These are phyloP conservation scores for Drosophila vallismaia DNA, from an alignment of 2,888 invertebrate species.

Conservation along the genomic window DNA sequence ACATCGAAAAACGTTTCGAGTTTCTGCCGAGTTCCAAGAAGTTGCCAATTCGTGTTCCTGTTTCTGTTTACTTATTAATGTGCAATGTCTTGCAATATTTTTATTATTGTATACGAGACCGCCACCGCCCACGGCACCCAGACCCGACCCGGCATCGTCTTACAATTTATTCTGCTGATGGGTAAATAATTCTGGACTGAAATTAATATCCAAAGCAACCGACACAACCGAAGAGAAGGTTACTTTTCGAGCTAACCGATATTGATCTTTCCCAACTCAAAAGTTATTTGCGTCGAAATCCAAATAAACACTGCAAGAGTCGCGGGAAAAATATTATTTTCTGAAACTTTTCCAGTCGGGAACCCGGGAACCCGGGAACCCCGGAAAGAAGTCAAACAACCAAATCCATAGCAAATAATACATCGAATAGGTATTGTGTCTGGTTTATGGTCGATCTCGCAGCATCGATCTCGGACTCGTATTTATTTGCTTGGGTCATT, in stretches of 20 bases:
- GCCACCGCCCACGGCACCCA: constrained; percentile 45
- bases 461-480: constrained; percentile 32
- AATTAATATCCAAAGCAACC: constrained; percentile 58
- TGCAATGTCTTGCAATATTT: constrained; percentile 74
- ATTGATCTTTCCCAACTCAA: constrained; percentile 5
- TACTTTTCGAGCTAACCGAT: neutral
- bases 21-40: constrained; percentile 57
- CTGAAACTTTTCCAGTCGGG: constrained; percentile 59
- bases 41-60: constrained; percentile 15
- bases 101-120: constrained; percentile 62
- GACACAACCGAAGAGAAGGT: neutral
- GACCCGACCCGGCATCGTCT: constrained; percentile 54
- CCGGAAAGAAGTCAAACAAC: constrained; percentile 22
- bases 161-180: constrained; percentile 64
- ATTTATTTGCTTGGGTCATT: constrained; percentile 66
- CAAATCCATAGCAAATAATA: constrained; percentile 21
- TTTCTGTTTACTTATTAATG: constrained; percentile 56
- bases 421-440: constrained; percentile 29
- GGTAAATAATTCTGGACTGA: constrained; percentile 30
- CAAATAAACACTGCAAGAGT: constrained; percentile 63
- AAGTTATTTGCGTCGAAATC: constrained; percentile 11
- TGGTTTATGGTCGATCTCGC: constrained; percentile 35
- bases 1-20: constrained; percentile 38
- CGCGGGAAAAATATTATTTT: constrained; percentile 49
- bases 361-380: constrained; percentile 22